Percentiles rank a stretch among this genome's conserved stretches.
Evolutionary conservation across 1,140 invertebrate genomes (phyloP).

Genomic region (Microvelia longipes): DNA sequence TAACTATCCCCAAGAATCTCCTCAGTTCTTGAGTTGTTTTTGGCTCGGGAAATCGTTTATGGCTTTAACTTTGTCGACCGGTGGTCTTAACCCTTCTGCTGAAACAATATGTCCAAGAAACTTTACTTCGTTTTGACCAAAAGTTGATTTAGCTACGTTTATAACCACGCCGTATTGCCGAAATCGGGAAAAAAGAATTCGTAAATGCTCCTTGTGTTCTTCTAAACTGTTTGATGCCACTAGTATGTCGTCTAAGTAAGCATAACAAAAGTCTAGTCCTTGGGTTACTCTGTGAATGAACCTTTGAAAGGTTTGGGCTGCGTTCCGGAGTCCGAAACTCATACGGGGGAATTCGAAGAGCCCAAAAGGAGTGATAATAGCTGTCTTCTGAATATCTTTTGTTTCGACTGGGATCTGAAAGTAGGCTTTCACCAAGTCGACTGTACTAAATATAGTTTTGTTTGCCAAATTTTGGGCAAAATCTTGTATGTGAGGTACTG

Average conservation of each 20-base stretch:
- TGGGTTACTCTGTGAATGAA: slow-evolving; percentile 12
- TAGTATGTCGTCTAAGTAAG: slow-evolving; percentile 39
- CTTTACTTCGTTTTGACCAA: slow-evolving; percentile 11
- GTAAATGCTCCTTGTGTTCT: slow-evolving; percentile 19
- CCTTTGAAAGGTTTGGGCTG: slow-evolving; percentile 15
- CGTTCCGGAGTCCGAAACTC: slow-evolving; percentile 12
- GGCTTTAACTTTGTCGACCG: slow-evolving; percentile 15
- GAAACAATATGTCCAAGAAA: slow-evolving; percentile 27
- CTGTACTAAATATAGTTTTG: neutral
- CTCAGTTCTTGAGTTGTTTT: slow-evolving; percentile 16
- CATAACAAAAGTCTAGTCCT: slow-evolving; percentile 26
- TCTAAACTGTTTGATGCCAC: slow-evolving; percentile 26
- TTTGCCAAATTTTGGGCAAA: slow-evolving; percentile 1
- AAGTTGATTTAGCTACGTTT: slow-evolving; percentile 18
- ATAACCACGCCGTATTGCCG: slow-evolving; percentile 4
- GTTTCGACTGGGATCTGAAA: neutral
- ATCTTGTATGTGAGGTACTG: slow-evolving; percentile 7
- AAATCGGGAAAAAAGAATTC: slow-evolving; percentile 9
- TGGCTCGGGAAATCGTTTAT: slow-evolving; percentile 22
- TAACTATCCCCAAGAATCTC: slow-evolving; percentile 25
- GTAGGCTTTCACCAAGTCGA: neutral
- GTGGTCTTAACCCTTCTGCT: slow-evolving; percentile 19
- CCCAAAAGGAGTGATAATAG: neutral
- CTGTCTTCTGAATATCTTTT: neutral
- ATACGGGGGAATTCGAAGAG: neutral